A percentile compares a stretch with the other conserved stretches of the same genome.
Evolutionary conservation across 1,140 invertebrate species (phyloP).

Genomic region (Dendrolimus kikuchii): DNA sequence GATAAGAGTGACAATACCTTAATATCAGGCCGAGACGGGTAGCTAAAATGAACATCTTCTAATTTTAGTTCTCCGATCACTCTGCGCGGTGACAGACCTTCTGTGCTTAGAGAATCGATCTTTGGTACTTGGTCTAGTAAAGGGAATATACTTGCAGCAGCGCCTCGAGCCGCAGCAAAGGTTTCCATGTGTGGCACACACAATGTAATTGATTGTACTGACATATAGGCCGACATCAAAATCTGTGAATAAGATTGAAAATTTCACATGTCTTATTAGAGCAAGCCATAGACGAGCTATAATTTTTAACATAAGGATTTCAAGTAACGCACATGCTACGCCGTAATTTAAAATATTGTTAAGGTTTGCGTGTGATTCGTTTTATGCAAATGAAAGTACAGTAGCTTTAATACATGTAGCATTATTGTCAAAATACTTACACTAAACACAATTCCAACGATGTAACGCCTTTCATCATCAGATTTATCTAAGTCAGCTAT

Average conservation of each 20-base stretch:
- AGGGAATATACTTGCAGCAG: slow-evolving; percentile 40
- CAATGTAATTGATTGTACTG: slow-evolving; percentile 85
- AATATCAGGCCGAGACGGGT: slow-evolving; percentile 85
- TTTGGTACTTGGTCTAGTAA: slow-evolving; percentile 39
- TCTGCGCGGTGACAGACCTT: slow-evolving; percentile 76
- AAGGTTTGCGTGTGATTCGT: no score
- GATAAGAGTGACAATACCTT: slow-evolving; percentile 57
- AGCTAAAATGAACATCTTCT: slow-evolving; percentile 82
- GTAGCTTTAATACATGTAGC: no score
- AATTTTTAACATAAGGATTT: no score
- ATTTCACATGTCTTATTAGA: no score
- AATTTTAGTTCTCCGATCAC: slow-evolving; percentile 82
- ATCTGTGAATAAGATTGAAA: slow-evolving; percentile 62
- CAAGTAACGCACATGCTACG: no score
- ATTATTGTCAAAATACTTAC: slow-evolving; percentile 58
- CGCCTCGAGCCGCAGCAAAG: slow-evolving; percentile 62
- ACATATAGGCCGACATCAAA: slow-evolving; percentile 85
- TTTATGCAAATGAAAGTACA: no score
- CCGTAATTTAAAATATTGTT: no score
- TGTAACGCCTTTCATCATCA: slow-evolving; percentile 72
- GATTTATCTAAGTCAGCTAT: slow-evolving; percentile 70
- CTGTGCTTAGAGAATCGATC: slow-evolving; percentile 57
- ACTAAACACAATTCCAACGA: slow-evolving; percentile 77
- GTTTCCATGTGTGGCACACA: slow-evolving; percentile 83
- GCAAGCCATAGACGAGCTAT: no score